Conservation (phyloP, 2,888 invertebrate genomes). For the Thysanoteuthis rhombus region DNA sequence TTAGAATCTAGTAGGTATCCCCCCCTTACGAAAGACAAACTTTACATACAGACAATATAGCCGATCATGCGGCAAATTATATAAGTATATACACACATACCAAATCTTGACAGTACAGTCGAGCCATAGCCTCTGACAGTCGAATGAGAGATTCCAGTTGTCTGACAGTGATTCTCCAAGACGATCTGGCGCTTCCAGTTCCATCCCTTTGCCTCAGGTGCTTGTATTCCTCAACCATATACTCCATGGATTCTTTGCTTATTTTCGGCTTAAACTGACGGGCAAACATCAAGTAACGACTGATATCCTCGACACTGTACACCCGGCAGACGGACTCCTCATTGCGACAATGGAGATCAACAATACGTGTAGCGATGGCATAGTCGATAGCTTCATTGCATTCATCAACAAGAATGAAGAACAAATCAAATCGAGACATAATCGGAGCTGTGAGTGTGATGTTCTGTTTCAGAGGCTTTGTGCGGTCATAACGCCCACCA, state of each 20-base stretch:
- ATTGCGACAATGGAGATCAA: slow-evolving; percentile 90
- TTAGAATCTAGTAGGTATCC: no score
- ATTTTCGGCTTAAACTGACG: slow-evolving; percentile 91
- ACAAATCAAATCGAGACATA: slow-evolving; percentile 98
- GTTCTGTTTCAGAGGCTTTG: slow-evolving; percentile 93
- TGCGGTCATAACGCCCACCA: slow-evolving; percentile 94
- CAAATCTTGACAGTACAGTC: slow-evolving; percentile 92
- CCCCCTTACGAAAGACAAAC: no score
- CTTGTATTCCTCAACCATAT: slow-evolving; percentile 89
- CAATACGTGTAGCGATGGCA: slow-evolving; percentile 94
- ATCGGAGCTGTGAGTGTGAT: slow-evolving; percentile 93
- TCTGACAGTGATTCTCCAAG: slow-evolving; percentile 96
- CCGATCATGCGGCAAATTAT: no score
- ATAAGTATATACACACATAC: slow-evolving; percentile 70
- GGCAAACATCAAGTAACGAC: slow-evolving; percentile 96
- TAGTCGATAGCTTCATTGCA: slow-evolving; percentile 94
- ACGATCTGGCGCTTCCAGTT: slow-evolving; percentile 76
- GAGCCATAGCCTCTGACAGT: slow-evolving; percentile 94
- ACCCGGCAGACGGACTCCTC: slow-evolving; percentile 82
- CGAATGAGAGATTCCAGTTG: slow-evolving; percentile 96
- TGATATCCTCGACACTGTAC: slow-evolving; percentile 88
- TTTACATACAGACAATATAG: no score
- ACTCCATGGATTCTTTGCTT: slow-evolving; percentile 79
- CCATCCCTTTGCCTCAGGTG: slow-evolving; percentile 84
- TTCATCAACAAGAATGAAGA: slow-evolving; percentile 97